A percentile compares a stretch with the other conserved stretches of the same genome.
Evolutionary conservation across 1,140 invertebrate genomes (phyloP).

Genomic region (Drosophila chauvacae): DNA sequence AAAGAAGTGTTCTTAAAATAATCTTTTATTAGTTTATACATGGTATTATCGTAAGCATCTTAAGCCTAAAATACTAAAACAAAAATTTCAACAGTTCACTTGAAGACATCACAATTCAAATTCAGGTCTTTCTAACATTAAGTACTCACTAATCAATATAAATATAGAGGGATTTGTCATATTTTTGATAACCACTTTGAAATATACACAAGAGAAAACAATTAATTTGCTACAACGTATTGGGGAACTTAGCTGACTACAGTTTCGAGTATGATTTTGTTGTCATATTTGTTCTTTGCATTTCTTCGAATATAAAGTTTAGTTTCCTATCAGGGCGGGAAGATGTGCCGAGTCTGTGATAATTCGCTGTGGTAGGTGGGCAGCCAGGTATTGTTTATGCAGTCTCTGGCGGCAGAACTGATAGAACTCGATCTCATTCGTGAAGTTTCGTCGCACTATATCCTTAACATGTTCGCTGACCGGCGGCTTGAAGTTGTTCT

Average conservation of each 20-base stretch:
- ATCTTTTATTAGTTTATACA: constrained; percentile 54
- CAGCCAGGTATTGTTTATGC: constrained; percentile 91
- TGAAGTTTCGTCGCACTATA: constrained; percentile 94
- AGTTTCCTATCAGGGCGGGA: constrained; percentile 38
- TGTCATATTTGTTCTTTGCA: constrained; percentile 53
- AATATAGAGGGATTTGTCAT: constrained; percentile 52
- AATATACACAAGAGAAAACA: constrained; percentile 75
- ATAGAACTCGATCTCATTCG: constrained; percentile 95
- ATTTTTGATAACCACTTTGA: constrained; percentile 61
- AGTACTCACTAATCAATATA: constrained; percentile 73
- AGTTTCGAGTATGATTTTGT: constrained; percentile 48
- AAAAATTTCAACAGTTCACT: constrained; percentile 81
- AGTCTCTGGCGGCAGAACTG: constrained; percentile 94
- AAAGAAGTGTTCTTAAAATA: constrained; percentile 41
- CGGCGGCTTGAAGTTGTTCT: constrained; percentile 93
- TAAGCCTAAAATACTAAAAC: constrained; percentile 66
- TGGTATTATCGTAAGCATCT: constrained; percentile 46
- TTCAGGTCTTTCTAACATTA: constrained; percentile 50
- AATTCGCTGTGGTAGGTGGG: constrained; percentile 86
- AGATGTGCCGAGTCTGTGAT: constrained; percentile 60
- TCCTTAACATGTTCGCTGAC: constrained; percentile 94
- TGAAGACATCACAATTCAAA: constrained; percentile 78
- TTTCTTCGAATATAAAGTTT: constrained; percentile 11
- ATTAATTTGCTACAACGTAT: constrained; percentile 57
- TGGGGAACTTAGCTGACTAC: constrained; percentile 58